phyloP scores from a whole-genome alignment of 2,888 invertebrate genomes.

The Actias luna region DNA sequence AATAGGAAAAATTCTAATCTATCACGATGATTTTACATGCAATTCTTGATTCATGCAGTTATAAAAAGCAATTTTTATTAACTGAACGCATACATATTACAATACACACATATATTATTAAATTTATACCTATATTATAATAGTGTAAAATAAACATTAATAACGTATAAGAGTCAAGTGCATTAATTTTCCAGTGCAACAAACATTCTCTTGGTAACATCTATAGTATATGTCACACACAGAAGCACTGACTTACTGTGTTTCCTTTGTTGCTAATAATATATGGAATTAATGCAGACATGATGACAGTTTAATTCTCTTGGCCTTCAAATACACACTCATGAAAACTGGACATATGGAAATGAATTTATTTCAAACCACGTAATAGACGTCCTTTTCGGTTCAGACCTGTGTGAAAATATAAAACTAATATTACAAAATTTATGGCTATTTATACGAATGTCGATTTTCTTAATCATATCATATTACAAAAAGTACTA shows the following conservation, averaged over 20 bases:
- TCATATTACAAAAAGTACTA: background rate
- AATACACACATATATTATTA: background rate
- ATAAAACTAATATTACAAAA: background rate
- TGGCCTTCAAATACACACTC: background rate
- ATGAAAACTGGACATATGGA: background rate
- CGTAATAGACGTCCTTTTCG: conserved; percentile 21
- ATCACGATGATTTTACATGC: background rate
- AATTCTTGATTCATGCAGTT: background rate
- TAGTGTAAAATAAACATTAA: background rate
- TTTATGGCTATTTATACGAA: background rate
- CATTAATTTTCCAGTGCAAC: background rate
- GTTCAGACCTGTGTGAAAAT: conserved; percentile 43
- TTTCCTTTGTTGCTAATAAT: background rate
- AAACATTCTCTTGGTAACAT: background rate
- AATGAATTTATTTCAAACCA: background rate
- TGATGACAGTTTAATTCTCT: background rate
- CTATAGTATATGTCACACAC: background rate
- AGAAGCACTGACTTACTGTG: background rate
- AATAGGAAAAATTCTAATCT: background rate
- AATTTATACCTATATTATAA: background rate
- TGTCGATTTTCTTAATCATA: background rate
- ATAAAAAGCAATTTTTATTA: background rate
- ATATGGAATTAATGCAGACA: background rate
- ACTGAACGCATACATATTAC: background rate
- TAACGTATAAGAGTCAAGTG: background rate